Conservation (phyloP, 1,140 invertebrate genomes). For the Laodelphax striatellus region DNA sequence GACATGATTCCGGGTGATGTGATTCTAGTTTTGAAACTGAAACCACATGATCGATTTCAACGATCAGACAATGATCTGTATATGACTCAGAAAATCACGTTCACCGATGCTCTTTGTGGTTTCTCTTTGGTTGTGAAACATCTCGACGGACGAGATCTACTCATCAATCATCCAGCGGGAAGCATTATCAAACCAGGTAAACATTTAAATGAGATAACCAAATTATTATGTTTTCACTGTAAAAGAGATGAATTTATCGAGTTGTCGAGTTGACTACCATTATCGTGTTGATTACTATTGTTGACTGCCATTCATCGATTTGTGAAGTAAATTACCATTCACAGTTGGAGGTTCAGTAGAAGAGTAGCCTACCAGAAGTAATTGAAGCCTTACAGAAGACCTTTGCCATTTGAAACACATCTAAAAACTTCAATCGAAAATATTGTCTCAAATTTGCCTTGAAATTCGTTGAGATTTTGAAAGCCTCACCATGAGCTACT, state of each 20-base stretch:
- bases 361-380: too few species aligned
- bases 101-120: constrained; percentile 86
- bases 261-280: too few species aligned
- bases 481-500: too few species aligned
- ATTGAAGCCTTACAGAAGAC: too few species aligned
- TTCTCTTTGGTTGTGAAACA: constrained; percentile 72
- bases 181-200: constrained; percentile 54
- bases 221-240: constrained; percentile 34
- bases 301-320: too few species aligned
- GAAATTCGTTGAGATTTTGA: too few species aligned
- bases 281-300: too few species aligned
- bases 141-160: constrained; percentile 67
- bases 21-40: constrained; percentile 78
- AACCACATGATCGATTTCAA: constrained; percentile 64
- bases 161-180: constrained; percentile 59
- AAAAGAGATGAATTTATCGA: too few species aligned
- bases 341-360: too few species aligned
- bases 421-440: too few species aligned
- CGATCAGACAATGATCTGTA: constrained; percentile 63
- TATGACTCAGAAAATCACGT: constrained; percentile 55
- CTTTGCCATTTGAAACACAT: too few species aligned
- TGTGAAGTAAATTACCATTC: constrained; percentile 12
- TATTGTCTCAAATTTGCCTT: too few species aligned
- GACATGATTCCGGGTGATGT: constrained; percentile 76
- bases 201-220: neutral